phyloP scores from a whole-genome alignment of 2,113 vertebrate species.

The Plotosus lineatus region DNA sequence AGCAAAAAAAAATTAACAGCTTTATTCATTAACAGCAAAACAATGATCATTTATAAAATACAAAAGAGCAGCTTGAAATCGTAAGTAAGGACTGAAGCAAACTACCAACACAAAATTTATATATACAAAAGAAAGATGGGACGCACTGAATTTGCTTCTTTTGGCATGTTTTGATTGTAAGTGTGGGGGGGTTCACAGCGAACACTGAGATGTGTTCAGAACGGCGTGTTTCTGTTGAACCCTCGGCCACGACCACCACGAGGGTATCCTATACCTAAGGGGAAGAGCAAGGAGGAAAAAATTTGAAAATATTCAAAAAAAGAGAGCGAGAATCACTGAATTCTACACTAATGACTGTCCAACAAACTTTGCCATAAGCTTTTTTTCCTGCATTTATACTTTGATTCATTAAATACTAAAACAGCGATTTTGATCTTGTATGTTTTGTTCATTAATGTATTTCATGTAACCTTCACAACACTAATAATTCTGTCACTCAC shows the following conservation, averaged over 20 bases:
- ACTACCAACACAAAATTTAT: background rate
- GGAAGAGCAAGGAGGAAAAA: background rate
- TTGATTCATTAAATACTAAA: slow-evolving; percentile 39
- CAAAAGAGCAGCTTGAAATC: slow-evolving; percentile 67
- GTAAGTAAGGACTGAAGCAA: background rate
- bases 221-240: slow-evolving; percentile 79
- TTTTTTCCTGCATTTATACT: slow-evolving; percentile 14
- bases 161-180: background rate
- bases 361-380: background rate
- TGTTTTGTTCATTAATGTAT: background rate
- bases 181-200: background rate
- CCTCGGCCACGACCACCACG: slow-evolving; percentile 79
- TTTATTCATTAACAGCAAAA: slow-evolving; percentile 25
- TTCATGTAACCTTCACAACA: background rate
- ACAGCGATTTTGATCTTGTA: background rate
- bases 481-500: background rate
- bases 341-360: no score
- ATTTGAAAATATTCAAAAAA: background rate
- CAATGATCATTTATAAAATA: slow-evolving; percentile 67
- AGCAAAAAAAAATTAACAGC: slow-evolving; percentile 75
- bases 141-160: background rate
- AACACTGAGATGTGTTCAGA: slow-evolving; percentile 55
- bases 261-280: slow-evolving; percentile 69
- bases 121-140: slow-evolving; percentile 1
- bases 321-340: background rate